Evolutionary conservation across 37 sponge, comb jelly and placozoan genomes (phyloP), one percentile per base, ranked within the genome.

Genomic region (Ianthella basta): DNA sequence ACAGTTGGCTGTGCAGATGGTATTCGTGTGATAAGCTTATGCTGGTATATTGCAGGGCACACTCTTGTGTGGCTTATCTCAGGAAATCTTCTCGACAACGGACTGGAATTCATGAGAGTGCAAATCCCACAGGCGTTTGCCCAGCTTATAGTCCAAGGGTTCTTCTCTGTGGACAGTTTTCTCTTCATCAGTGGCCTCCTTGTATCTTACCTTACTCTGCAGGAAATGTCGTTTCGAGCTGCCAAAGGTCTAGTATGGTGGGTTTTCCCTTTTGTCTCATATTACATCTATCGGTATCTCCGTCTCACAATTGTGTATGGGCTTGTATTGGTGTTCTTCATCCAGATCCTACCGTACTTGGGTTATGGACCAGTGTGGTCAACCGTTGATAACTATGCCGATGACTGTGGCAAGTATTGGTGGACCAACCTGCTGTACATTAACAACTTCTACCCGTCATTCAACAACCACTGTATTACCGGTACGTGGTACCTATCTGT

Each of bases 371-470:
- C 89, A 61, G 1, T 84, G 21, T 88, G 83, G 79, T 75, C 56
- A 15, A 32, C 59, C 3, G 68, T 80, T 50, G 40, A 33, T 25
- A 13, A 59, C 4, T 15, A 23, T 12, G 16, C 24, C 4, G 65
- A 87, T 1, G 35, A 12, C 0, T 97, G 97, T 77, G 54, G 83
- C 1, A 59, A 85, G 44, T 94, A 95, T 60, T 97, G 98, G 98
- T 95, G 98, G 94, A 89, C 98, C 12, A 95, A 95, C 44, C 29
- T 93, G 18, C 84, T 97, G 39, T 97, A 93, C 86, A 92, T 97
- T 29, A 95, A 97, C 81, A 97, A 95, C 80, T 87, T 97, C 38
- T 97, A 93, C 74, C 98, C 98, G 4, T 56, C 60, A 32, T 54
- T 91, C 10, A 55, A 0, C 19, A 89, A 88, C 6, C 53, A 91